Evolutionary conservation across 2,888 invertebrate genomes (phyloP).

Genomic region (Agriopis aurantiaria): DNA sequence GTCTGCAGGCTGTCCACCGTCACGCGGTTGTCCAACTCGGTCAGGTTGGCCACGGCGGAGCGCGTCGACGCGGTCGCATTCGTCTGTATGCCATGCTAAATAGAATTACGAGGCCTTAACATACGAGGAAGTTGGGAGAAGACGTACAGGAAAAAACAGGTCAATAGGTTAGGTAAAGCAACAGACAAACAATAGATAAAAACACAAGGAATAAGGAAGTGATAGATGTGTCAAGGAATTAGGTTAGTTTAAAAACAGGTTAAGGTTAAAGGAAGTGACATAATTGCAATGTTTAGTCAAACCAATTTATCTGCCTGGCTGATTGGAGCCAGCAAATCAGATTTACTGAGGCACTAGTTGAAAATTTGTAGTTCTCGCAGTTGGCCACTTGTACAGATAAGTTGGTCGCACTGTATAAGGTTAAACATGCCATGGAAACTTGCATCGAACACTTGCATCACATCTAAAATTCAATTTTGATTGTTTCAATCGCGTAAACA

Average conservation of each 20-base stretch:
- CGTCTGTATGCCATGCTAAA: conserved; percentile 92
- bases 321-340: not conserved
- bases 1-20: conserved; percentile 91
- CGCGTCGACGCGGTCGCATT: conserved; percentile 95
- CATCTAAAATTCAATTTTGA: conserved; percentile 45
- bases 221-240: not conserved
- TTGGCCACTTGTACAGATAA: not conserved
- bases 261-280: conserved; percentile 12
- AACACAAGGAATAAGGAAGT: conserved; percentile 6
- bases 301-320: not conserved
- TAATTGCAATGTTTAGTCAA: too few species aligned
- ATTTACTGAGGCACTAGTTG: not conserved
- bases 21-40: conserved; percentile 90
- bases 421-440: conserved; percentile 32
- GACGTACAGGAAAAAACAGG: conserved; percentile 39
- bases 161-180: conserved; percentile 34
- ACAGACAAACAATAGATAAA: conserved; percentile 18
- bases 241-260: not conserved
- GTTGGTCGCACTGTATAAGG: conserved; percentile 1
- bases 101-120: conserved; percentile 79
- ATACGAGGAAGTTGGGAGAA: conserved; percentile 59
- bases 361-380: not conserved
- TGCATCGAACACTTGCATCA: conserved; percentile 43
- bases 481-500: conserved; percentile 51
- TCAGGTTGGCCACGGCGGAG: conserved; percentile 93